Evolutionary conservation across 2,113 vertebrate species (phyloP), one percentile per base, ranked within the genome.

Genomic region (Rhinoderma darwinii): DNA sequence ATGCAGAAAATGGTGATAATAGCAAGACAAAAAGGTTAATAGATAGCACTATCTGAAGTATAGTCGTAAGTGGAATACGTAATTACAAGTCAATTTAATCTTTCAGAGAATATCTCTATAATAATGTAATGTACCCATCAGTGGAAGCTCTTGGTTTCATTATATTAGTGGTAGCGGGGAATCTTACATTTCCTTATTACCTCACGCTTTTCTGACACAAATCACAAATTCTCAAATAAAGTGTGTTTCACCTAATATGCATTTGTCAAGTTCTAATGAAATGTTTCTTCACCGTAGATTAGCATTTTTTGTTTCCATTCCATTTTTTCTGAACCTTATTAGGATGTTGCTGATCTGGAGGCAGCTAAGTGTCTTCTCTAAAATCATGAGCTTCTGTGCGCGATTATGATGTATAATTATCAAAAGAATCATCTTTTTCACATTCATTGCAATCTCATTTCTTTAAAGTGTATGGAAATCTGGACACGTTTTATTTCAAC

Each of bases 41-140:
- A 83, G 63, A 83, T 51, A 70, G 81, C 61, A 35, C 27, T 50
- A 39, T 56, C 68, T 84, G 32, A 84, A 84, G 68, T 74, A 74
- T 74, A 84, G 47, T 73, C 50, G 54, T 84, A 84, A 84, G 66
- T 54, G 47, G 50, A 54, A 84, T 27, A 8, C 59, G 56, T 74
- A 84, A 84, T 84, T 73, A 84, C 47, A 84, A 54, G 82, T 43
- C 68, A 74, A 54, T 73, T 56, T 74, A 84, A 74, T 84, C 66
- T 74, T 54, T 73, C 82, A 73, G 44, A 20, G 66, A 84, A 74
- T 56, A 39, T 84, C 30, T 74, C 70, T 72, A 56, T 74, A 56
- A 41, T 74, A 84, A 54, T 39, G 47, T 74, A 54, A 56, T 74
- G 47, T 74, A 63, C 10, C 84, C 54, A 85, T 61, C 51, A 75